Evolutionary conservation across 2,888 invertebrate species (phyloP).

Genomic region (Drosophila subsilvestris): DNA sequence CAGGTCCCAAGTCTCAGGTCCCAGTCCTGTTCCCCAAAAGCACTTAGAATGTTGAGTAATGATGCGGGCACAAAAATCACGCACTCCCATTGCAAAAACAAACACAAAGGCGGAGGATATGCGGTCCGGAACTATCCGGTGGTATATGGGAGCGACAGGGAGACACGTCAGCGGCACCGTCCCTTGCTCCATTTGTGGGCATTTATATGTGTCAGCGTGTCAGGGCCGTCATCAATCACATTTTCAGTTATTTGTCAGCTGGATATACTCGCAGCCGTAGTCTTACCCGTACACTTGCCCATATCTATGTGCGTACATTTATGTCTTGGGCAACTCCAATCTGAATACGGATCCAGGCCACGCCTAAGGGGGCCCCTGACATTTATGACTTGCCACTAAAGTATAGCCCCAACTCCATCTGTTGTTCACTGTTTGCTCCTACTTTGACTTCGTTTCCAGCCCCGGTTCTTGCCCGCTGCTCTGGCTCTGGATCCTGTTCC

Average conservation of each 20-base stretch:
- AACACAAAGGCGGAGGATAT: neutral
- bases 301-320: neutral
- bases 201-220: constrained; percentile 78
- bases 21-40: constrained; percentile 7
- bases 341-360: constrained; percentile 27
- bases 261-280: constrained; percentile 28
- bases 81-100: constrained; percentile 52
- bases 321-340: constrained; percentile 22
- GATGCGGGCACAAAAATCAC: constrained; percentile 57
- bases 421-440: constrained; percentile 9
- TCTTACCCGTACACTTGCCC: neutral
- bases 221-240: constrained; percentile 72
- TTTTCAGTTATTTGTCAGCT: constrained; percentile 76
- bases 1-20: neutral
- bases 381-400: constrained; percentile 70
- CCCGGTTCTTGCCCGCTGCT: neutral
- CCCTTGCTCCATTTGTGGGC: constrained; percentile 71
- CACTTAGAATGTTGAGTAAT: constrained; percentile 58
- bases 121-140: constrained; percentile 18
- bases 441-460: neutral
- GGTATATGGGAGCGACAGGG: constrained; percentile 20
- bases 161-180: constrained; percentile 65
- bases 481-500: no score
- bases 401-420: constrained; percentile 18
- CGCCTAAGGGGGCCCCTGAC: constrained; percentile 52